Percentiles rank a stretch among this genome's conserved stretches.
Conservation (phyloP, 2,113 vertebrate species). For the Amphiprion percula region DNA sequence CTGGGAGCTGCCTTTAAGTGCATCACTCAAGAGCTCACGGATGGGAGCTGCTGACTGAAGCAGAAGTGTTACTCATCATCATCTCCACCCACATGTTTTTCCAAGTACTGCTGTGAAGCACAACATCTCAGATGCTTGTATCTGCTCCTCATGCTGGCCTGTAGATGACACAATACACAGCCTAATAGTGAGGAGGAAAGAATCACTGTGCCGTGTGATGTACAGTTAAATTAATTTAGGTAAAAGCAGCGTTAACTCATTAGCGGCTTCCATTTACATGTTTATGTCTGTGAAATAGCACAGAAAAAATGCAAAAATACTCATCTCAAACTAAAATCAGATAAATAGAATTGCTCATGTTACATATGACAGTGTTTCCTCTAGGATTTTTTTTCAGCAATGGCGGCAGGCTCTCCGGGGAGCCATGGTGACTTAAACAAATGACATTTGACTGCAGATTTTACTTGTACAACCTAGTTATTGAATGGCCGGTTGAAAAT, state of each 20-base stretch:
- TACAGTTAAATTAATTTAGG: too few species aligned
- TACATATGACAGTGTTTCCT: too few species aligned
- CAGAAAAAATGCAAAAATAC: background rate
- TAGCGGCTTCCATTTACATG: background rate
- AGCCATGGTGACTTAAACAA: too few species aligned
- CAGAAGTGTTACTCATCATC: slow-evolving; percentile 19
- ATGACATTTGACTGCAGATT: too few species aligned
- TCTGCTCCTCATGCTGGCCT: background rate
- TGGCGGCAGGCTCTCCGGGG: too few species aligned
- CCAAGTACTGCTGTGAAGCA: background rate
- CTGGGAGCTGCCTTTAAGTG: slow-evolving; percentile 32
- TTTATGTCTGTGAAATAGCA: background rate
- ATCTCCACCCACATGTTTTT: slow-evolving; percentile 3
- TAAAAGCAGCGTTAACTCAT: too few species aligned
- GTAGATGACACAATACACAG: background rate
- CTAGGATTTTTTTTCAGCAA: too few species aligned
- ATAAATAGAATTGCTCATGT: too few species aligned
- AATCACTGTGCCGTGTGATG: background rate
- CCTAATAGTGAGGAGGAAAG: background rate
- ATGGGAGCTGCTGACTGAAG: slow-evolving; percentile 23
- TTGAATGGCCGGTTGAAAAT: too few species aligned
- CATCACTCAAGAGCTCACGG: slow-evolving; percentile 20
- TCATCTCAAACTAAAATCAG: too few species aligned
- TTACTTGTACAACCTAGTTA: too few species aligned
- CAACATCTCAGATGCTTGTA: slow-evolving; percentile 6